phyloP scores from a whole-genome alignment of 2,888 invertebrate genomes.

The Pristionchus japonicus region DNA sequence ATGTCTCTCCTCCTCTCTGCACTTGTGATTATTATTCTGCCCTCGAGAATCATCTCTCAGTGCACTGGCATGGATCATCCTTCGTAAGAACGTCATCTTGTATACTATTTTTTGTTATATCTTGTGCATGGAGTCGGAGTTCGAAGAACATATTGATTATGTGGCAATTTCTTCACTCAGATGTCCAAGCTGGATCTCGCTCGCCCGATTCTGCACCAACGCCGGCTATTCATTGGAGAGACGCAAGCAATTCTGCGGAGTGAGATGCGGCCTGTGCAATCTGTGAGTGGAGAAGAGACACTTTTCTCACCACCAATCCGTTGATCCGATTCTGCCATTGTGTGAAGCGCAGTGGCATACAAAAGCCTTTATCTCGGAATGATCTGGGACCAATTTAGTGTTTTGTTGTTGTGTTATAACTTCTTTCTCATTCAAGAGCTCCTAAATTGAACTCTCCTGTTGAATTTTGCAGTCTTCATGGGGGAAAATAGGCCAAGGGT shows the following conservation, averaged over 20 bases:
- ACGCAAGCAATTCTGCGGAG: neutral
- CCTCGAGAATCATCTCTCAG: neutral
- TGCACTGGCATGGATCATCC: neutral
- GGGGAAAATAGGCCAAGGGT: no score
- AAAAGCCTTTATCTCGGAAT: neutral
- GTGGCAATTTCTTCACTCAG: neutral
- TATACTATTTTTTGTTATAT: neutral
- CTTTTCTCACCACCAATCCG: neutral
- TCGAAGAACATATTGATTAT: no score
- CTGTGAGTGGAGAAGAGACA: neutral
- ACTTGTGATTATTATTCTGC: neutral
- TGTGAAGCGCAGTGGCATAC: neutral
- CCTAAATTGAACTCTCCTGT: neutral
- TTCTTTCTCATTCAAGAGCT: neutral
- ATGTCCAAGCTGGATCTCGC: neutral
- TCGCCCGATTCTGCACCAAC: constrained; percentile 8
- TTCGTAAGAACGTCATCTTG: neutral
- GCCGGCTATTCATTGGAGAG: neutral
- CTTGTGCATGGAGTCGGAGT: no score
- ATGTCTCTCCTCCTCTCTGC: neutral
- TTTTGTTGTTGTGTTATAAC: no score
- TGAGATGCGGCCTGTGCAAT: neutral
- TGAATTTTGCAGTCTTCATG: no score
- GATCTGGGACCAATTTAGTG: no score
- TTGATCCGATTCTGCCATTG: neutral